Evolutionary conservation across 2,797 vertebrate species (phyloP).

Genomic region (Lutjanus argentimaculatus): DNA sequence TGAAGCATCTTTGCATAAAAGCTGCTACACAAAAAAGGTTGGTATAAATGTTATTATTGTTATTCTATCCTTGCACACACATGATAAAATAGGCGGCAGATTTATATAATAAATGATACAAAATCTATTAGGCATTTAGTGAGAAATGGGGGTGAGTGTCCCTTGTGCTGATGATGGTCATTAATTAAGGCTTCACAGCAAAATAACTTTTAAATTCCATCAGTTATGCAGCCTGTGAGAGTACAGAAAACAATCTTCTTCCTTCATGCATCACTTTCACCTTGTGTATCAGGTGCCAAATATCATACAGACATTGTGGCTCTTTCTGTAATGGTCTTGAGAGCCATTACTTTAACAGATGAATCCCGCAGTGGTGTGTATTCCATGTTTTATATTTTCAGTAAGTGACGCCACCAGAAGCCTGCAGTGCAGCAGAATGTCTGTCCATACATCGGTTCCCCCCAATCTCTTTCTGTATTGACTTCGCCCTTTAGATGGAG

Average conservation of each 20-base stretch:
- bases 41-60: not conserved
- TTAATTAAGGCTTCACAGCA: not conserved
- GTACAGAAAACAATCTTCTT: not conserved
- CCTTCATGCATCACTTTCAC: conserved; percentile 1
- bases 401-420: not conserved
- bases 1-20: not conserved
- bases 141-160: not conserved
- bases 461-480: not conserved
- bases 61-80: not conserved
- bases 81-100: not conserved
- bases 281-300: not conserved
- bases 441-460: conserved; percentile 9
- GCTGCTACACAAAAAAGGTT: not conserved
- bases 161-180: not conserved
- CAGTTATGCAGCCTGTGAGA: not conserved
- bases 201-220: conserved; percentile 3
- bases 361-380: not conserved
- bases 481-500: conserved; percentile 38
- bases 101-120: not conserved
- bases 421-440: not conserved
- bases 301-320: not conserved
- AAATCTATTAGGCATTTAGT: not conserved
- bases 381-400: conserved; percentile 11
- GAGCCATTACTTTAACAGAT: not conserved
- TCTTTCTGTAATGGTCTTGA: not conserved